Evolutionary conservation across 2,888 invertebrate species (phyloP), one percentile per base, ranked within the genome.

Genomic region (Hymenopus coronatus): DNA sequence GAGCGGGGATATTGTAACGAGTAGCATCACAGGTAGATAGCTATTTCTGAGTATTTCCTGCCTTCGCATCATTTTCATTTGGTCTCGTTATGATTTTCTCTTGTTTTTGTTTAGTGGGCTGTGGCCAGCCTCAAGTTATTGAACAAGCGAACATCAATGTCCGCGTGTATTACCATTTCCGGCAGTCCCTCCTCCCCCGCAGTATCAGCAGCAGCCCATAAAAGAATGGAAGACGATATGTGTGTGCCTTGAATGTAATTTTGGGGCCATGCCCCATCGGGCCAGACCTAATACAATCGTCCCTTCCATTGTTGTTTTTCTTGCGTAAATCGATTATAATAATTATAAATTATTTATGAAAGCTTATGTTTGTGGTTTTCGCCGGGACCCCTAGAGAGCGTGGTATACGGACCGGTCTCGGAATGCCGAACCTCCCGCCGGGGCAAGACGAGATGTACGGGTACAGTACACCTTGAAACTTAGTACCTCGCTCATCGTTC

Each of bases 341-440:
- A 87, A 87, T 87, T 82, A 82, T 87, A 87, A 87, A 87, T 87
- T 87, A 87, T 87, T 82, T 87, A 87, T 87, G 87, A 87, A 87
- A 27, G 82, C 82, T n/a, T 87, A 82, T 87, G 87, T 86, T 86
- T 85, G 27, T 46, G 85, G 85, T n/a, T 85, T 28, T 46, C 46
- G 84, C 33, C 28, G 14, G 87, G 87, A 81, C 87, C 87, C 87
- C 87, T 82, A 82, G 81, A 40, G 87, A 25, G 87, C n/a, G 87
- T 14, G 28, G 87, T 70, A 70, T 70, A 70, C 54, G 54, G 54
- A 70, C 54, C 25, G 54, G 54, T 70, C 54, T 20, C 54, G 54
- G 54, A 70, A 70, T 70, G 54, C 54, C 54, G 15, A 70, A 25
- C 54, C 54, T 70, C 54, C 54, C 20, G 54, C 54, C 54, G 54